A percentile compares a stretch with the other conserved stretches of the same genome.
phyloP scores from a whole-genome alignment of 2,113 vertebrate genomes.

The Maccullochella peelii region DNA sequence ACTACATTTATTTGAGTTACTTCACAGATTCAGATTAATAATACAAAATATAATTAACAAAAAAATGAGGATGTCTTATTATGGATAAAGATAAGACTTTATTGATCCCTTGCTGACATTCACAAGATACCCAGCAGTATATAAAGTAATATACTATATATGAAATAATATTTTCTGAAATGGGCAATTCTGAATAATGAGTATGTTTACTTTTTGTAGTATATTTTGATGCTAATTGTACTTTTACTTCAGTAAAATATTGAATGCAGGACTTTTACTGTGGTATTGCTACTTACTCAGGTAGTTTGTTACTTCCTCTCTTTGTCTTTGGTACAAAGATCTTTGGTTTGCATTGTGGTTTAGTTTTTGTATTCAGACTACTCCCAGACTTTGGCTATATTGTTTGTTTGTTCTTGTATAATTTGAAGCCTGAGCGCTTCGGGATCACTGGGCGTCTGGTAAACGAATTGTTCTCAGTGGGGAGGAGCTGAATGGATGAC shows the following conservation, averaged over 20 bases:
- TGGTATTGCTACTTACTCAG: background rate
- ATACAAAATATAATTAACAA: too few relatives aligned
- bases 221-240: background rate
- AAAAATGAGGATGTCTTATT: too few relatives aligned
- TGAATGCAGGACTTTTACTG: background rate
- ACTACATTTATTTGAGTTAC: too few relatives aligned
- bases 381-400: conserved; percentile 9
- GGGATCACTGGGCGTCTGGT: conserved; percentile 10
- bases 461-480: conserved; percentile 15
- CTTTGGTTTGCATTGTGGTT: conserved; percentile 10
- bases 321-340: background rate
- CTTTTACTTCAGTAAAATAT: background rate
- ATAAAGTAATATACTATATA: background rate
- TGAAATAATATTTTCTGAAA: too few relatives aligned
- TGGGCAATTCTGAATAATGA: background rate
- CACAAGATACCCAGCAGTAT: background rate
- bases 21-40: too few relatives aligned
- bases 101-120: too few relatives aligned
- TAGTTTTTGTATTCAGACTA: background rate
- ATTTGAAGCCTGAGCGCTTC: conserved; percentile 29
- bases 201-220: background rate
- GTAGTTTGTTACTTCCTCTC: background rate
- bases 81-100: too few relatives aligned
- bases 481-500: background rate
- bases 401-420: conserved; percentile 27